A percentile compares a stretch with the other conserved stretches of the same genome.
phyloP scores from a whole-genome alignment of 1,140 invertebrate species.

The Ptiloglossa arizonensis region DNA sequence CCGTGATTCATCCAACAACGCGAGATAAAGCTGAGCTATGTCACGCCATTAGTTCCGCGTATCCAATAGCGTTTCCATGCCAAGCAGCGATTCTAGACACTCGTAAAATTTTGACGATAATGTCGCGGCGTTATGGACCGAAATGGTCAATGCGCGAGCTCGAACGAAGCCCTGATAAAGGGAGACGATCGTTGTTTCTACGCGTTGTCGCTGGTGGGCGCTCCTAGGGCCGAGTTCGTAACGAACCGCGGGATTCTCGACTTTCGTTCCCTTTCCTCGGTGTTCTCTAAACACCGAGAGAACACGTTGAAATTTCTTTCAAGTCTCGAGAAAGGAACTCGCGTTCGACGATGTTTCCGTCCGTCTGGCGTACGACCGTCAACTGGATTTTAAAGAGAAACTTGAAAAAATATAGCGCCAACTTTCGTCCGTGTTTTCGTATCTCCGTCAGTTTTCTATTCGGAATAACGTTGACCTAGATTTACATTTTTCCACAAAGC shows the following conservation, averaged over 20 bases:
- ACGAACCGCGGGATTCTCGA: too few species aligned
- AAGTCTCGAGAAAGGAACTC: too few species aligned
- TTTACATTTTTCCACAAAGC: constrained; percentile 36
- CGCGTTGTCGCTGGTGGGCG: neutral
- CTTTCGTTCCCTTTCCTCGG: too few species aligned
- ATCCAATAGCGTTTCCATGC: constrained; percentile 4
- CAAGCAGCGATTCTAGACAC: neutral
- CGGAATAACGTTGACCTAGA: constrained; percentile 41
- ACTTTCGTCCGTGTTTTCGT: constrained; percentile 13
- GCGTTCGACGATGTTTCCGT: neutral
- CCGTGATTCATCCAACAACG: constrained; percentile 33
- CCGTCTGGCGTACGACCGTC: neutral
- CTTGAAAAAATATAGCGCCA: constrained; percentile 22
- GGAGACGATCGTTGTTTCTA: neutral
- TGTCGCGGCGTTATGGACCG: neutral
- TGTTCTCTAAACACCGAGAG: too few species aligned
- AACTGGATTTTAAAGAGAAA: neutral
- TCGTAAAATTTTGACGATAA: constrained; percentile 41
- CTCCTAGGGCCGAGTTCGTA: too few species aligned
- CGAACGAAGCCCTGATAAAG: neutral
- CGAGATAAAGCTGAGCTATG: constrained; percentile 24
- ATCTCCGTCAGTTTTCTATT: constrained; percentile 37
- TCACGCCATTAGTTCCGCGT: constrained; percentile 9
- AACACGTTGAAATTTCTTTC: too few species aligned
- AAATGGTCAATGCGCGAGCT: too few species aligned